Evolutionary conservation across 2,797 vertebrate genomes (phyloP).

Genomic region (Rhodeus uyekii): DNA sequence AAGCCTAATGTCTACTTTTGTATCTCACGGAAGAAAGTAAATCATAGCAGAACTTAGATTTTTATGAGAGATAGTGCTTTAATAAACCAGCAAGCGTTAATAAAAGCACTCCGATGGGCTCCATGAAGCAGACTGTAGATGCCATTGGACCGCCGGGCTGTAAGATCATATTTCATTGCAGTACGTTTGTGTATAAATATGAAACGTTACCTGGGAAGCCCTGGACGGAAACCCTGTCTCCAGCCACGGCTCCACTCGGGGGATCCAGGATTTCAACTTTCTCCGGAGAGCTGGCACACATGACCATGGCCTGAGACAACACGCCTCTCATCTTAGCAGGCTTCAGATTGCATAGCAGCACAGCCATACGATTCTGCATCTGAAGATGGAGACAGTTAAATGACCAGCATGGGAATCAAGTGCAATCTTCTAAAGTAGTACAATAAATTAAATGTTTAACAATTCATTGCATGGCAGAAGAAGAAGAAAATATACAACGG

Average conservation of each 20-base stretch:
- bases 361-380: conserved; percentile 97
- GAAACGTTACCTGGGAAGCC: conserved; percentile 84
- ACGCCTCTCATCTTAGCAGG: conserved; percentile 97
- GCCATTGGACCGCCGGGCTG: not conserved
- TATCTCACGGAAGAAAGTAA: not conserved
- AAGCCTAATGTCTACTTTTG: not conserved
- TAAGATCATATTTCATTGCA: not conserved
- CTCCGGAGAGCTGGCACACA: conserved; percentile 95
- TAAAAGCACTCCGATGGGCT: not conserved
- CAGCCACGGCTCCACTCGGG: conserved; percentile 84
- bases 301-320: conserved; percentile 95
- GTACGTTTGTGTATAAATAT: not conserved
- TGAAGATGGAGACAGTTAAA: conserved; percentile 60
- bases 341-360: conserved; percentile 96
- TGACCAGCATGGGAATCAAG: not conserved
- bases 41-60: not conserved
- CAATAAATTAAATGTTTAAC: not conserved
- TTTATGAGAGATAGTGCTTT: not conserved
- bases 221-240: conserved; percentile 91
- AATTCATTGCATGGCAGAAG: not conserved
- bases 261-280: conserved; percentile 95
- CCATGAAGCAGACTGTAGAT: not conserved
- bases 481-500: not conserved
- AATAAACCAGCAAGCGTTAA: conserved; percentile 10
- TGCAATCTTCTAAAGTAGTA: not conserved